Conservation (phyloP, 2,113 vertebrate genomes). For the Penelope pileata region DNA sequence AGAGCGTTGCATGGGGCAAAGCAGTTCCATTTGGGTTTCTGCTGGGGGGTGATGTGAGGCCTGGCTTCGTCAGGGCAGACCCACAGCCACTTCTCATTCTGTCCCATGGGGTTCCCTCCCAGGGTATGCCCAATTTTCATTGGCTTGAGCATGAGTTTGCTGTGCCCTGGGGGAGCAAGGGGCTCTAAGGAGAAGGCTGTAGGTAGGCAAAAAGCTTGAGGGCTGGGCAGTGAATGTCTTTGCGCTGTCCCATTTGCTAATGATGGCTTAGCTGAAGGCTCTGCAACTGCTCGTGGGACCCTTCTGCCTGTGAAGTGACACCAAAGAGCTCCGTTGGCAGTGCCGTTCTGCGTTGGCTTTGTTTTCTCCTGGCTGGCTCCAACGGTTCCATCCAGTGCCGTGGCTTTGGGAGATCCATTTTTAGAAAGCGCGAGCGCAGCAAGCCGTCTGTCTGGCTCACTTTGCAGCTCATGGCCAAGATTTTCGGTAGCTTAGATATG, state of each 20-base stretch:
- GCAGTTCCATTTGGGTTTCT: neutral
- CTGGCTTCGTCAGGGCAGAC: neutral
- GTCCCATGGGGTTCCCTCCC: neutral
- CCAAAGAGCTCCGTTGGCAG: conserved; percentile 35
- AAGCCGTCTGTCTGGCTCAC: conserved; percentile 47
- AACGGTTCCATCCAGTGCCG: neutral
- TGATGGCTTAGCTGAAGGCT: conserved; percentile 48
- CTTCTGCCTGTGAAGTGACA: conserved; percentile 26
- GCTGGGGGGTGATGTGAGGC: neutral
- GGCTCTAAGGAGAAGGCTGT: neutral
- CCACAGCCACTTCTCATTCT: neutral
- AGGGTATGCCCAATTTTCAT: conserved; percentile 9
- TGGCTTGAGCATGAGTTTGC: neutral
- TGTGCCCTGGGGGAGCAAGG: neutral
- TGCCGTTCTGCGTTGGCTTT: conserved; percentile 20
- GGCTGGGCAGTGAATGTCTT: neutral
- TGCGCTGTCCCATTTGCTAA: neutral
- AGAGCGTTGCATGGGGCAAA: neutral
- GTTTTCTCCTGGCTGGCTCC: conserved; percentile 5
- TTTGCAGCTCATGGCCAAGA: conserved; percentile 27
- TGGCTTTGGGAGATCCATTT: conserved; percentile 52
- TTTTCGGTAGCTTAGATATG: conserved; percentile 57
- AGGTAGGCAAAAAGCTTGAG: neutral
- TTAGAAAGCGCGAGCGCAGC: conserved; percentile 50
- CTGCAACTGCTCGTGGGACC: conserved; percentile 2